A percentile compares a stretch with the other conserved stretches of the same genome.
Conservation (phyloP, 2,113 vertebrate genomes). For the Amphilophus citrinellus region DNA sequence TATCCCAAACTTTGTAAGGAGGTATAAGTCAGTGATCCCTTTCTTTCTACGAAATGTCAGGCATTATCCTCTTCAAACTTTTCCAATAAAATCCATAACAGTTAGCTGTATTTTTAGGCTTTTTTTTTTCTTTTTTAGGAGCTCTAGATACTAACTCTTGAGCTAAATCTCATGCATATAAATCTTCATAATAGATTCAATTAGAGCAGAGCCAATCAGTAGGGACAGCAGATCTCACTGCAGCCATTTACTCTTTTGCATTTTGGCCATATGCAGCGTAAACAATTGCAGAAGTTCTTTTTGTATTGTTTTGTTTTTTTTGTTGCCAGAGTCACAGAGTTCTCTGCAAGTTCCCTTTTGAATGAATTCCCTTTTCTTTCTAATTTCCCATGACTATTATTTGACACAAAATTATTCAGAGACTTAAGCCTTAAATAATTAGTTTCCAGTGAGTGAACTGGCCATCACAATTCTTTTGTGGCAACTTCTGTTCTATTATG, state of each 20-base stretch:
- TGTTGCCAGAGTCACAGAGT: not conserved
- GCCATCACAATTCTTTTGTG: not conserved
- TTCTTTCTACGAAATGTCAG: conserved; percentile 50
- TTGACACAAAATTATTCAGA: conserved; percentile 4
- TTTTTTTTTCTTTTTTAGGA: not conserved
- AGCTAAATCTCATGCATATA: conserved; percentile 39
- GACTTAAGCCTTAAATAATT: conserved; percentile 26
- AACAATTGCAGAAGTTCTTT: not conserved
- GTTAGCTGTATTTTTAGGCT: conserved; percentile 26
- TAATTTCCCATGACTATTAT: conserved; percentile 24
- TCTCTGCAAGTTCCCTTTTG: conserved; percentile 10
- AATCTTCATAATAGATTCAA: conserved; percentile 43
- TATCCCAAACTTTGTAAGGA: conserved; percentile 38
- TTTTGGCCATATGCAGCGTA: conserved; percentile 13
- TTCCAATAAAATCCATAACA: conserved; percentile 58
- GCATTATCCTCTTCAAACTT: conserved; percentile 52
- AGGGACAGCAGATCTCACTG: conserved; percentile 4
- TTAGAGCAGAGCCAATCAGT: conserved; percentile 42
- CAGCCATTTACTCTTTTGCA: conserved; percentile 19
- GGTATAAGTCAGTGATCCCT: conserved; percentile 50
- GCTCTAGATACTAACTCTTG: conserved; percentile 47
- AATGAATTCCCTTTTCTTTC: conserved; percentile 38
- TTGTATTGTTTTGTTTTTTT: not conserved
- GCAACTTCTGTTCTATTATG: conserved; percentile 4
- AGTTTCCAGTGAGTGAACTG: not conserved